Percentiles rank a stretch among this genome's conserved stretches.
These are phyloP conservation scores for Linnaemya tessellans DNA, from an alignment of 2,888 invertebrate species.

Conservation along the genomic window DNA sequence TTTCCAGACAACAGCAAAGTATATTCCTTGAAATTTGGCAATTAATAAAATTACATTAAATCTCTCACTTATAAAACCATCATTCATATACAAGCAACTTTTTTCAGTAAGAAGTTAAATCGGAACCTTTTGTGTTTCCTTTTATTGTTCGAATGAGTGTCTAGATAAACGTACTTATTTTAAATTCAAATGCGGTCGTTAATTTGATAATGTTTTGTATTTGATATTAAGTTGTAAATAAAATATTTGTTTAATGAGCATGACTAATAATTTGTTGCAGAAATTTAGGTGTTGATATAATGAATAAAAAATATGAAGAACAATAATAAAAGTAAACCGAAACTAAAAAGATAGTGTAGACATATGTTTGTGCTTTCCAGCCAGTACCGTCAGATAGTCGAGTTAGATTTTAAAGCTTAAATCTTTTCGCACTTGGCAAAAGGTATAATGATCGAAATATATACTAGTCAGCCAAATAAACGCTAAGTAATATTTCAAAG, in stretches of 20 bases:
- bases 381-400: neutral
- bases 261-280: conserved; percentile 52
- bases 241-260: conserved; percentile 21
- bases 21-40: neutral
- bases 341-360: neutral
- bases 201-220: conserved; percentile 48
- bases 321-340: neutral
- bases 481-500: no score
- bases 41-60: neutral
- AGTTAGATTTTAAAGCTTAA: neutral
- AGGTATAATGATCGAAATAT: no score
- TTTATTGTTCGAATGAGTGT: conserved; percentile 1
- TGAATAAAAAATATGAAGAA: neutral
- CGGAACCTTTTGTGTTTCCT: conserved; percentile 26
- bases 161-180: conserved; percentile 3
- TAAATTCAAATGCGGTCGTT: conserved; percentile 47
- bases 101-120: conserved; percentile 12
- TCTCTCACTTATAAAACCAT: conserved; percentile 32
- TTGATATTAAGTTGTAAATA: conserved; percentile 21
- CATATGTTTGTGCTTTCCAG: neutral
- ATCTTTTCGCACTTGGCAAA: no score
- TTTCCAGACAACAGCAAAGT: conserved; percentile 18
- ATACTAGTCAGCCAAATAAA: no score
- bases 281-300: conserved; percentile 7
- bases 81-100: conserved; percentile 21